Evolutionary conservation across 2,888 invertebrate genomes (phyloP).

Genomic region (Meiosimyza platycephala): DNA sequence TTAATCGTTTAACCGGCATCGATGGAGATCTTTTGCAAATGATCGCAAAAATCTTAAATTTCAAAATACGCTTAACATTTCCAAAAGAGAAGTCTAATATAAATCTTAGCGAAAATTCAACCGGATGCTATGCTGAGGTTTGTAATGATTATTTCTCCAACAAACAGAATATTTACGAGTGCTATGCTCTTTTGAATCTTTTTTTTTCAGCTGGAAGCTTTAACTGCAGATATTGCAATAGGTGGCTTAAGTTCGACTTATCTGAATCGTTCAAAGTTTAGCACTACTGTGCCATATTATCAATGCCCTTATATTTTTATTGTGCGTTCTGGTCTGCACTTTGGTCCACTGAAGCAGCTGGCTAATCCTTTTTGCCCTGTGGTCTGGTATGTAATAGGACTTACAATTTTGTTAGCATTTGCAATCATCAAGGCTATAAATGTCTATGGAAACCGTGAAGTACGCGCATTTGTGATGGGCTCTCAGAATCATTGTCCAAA

Average conservation of each 20-base stretch:
- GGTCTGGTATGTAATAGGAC: constrained; percentile 48
- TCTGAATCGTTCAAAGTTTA: constrained; percentile 44
- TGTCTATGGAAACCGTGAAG: not conserved
- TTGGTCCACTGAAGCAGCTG: constrained; percentile 44
- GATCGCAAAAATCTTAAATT: constrained; percentile 51
- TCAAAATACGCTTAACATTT: constrained; percentile 51
- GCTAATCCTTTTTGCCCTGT: constrained; percentile 48
- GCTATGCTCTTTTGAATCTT: not conserved
- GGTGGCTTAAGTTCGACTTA: constrained; percentile 53
- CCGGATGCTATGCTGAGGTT: constrained; percentile 54
- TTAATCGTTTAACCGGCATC: constrained; percentile 52
- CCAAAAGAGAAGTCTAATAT: constrained; percentile 42
- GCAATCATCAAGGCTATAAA: not conserved
- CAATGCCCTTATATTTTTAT: constrained; percentile 51
- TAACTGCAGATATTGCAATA: constrained; percentile 49
- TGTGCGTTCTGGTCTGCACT: constrained; percentile 43
- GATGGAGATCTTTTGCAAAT: constrained; percentile 56
- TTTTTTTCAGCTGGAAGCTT: constrained; percentile 37
- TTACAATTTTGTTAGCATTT: constrained; percentile 31
- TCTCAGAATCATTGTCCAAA: constrained; percentile 42
- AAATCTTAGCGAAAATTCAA: constrained; percentile 39
- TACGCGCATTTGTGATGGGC: constrained; percentile 43
- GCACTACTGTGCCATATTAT: constrained; percentile 49
- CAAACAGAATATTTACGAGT: too few relatives aligned
- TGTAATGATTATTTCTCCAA: constrained; percentile 17